Evolutionary conservation across 2,888 invertebrate species (phyloP).

Genomic region (Dasysyrphus albostriatus): DNA sequence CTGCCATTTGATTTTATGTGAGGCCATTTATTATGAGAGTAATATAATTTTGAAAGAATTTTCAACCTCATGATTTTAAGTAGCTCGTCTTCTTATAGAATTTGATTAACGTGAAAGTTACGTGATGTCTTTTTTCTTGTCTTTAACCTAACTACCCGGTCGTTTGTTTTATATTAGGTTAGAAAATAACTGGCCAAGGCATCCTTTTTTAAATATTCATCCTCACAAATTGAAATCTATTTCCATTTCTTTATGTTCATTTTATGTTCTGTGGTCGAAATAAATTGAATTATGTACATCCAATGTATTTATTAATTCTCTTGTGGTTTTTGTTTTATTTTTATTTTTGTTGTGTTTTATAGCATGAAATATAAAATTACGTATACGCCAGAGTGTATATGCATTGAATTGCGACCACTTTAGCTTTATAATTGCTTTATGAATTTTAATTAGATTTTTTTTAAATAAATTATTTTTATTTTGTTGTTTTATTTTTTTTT

Average conservation of each 20-base stretch:
- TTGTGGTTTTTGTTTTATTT: conserved; percentile 6
- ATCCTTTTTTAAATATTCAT: conserved; percentile 10
- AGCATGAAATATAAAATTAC: conserved; percentile 37
- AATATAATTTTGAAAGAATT: background rate
- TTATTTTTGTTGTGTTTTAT: conserved; percentile 1
- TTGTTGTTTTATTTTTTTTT: no score
- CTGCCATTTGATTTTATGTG: conserved; percentile 31
- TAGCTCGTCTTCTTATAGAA: background rate
- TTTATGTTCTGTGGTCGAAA: conserved; percentile 19
- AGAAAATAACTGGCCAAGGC: background rate
- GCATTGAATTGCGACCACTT: conserved; percentile 6
- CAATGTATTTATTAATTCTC: background rate
- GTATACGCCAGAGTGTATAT: conserved; percentile 47
- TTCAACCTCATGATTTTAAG: conserved; percentile 16
- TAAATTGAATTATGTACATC: conserved; percentile 27
- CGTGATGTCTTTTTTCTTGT: conserved; percentile 5
- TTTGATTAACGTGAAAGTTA: conserved; percentile 23
- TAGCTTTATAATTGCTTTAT: conserved; percentile 18
- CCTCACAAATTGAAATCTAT: conserved; percentile 21
- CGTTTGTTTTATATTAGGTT: background rate
- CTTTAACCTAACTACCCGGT: background rate
- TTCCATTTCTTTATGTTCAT: background rate
- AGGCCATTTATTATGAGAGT: conserved; percentile 15
- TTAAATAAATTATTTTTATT: conserved; percentile 35
- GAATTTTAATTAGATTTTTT: conserved; percentile 48